Percentiles rank a stretch among this genome's conserved stretches.
Evolutionary conservation across 23 tunicate species (phyloP).

Genomic region (Pegea sp.): DNA sequence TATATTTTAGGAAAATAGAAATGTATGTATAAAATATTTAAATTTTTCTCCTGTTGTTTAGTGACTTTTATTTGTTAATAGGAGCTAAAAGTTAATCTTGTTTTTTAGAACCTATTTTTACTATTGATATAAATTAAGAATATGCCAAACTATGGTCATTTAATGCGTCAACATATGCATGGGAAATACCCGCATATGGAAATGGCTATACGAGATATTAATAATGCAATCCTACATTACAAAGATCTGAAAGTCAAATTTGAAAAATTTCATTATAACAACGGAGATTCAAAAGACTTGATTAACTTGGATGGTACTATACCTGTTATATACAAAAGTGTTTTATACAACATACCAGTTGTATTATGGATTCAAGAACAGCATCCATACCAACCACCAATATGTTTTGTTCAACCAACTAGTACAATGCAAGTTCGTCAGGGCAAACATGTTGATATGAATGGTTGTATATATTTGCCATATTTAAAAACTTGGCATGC

Average conservation of each 20-base stretch:
- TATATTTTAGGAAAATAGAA: too few relatives aligned
- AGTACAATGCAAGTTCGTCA: conserved; percentile 81
- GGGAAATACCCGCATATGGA: conserved; percentile 39
- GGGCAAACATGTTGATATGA: conserved; percentile 89
- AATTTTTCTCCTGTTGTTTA: too few relatives aligned
- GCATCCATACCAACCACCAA: conserved; percentile 67
- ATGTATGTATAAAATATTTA: too few relatives aligned
- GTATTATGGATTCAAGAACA: conserved; percentile 68
- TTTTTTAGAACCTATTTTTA: too few relatives aligned
- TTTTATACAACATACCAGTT: conserved; percentile 77
- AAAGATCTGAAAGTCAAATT: conserved; percentile 51
- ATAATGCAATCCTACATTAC: conserved; percentile 26
- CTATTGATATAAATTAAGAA: too few relatives aligned
- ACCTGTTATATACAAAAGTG: conserved; percentile 64
- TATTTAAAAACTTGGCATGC: conserved; percentile 76
- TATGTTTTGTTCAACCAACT: conserved; percentile 88
- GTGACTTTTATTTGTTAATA: too few relatives aligned
- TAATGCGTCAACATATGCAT: conserved; percentile 7
- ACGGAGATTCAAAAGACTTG: conserved; percentile 50
- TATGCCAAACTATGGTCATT: neutral
- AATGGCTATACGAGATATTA: conserved; percentile 17
- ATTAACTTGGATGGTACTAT: conserved; percentile 56
- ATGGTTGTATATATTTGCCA: conserved; percentile 87
- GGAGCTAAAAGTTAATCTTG: too few relatives aligned
- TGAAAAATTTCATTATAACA: conserved; percentile 47